phyloP scores from a whole-genome alignment of 1,140 invertebrate genomes.

The Megalopta genalis region DNA sequence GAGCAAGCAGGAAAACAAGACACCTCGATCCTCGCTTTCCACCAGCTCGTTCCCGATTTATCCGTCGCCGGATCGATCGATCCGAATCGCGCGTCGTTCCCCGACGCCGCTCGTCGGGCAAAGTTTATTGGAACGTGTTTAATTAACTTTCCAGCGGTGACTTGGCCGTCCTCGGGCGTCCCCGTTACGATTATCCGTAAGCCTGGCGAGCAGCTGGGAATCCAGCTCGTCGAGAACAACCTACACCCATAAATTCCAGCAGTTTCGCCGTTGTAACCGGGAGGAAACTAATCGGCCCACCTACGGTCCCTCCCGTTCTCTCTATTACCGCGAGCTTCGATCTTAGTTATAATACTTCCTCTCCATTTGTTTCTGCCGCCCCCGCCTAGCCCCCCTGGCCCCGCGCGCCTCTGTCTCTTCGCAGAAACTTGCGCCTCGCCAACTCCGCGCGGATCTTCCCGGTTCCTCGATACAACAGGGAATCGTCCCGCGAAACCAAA shows the following conservation, averaged over 20 bases:
- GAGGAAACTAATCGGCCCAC: conserved; percentile 23
- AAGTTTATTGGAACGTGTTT: conserved; percentile 69
- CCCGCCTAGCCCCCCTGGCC: too few species aligned
- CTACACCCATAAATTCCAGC: conserved; percentile 17
- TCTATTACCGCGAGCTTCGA: conserved; percentile 8
- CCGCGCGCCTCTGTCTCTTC: too few species aligned
- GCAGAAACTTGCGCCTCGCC: background rate
- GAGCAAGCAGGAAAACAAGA: too few species aligned
- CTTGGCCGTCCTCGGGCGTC: conserved; percentile 22
- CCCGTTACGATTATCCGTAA: conserved; percentile 49
- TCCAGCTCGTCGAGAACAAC: conserved; percentile 15
- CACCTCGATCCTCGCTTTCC: too few species aligned
- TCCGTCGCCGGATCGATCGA: background rate
- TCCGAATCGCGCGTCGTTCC: conserved; percentile 23
- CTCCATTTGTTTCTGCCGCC: background rate
- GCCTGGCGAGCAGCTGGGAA: conserved; percentile 37
- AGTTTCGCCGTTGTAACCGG: conserved; percentile 4
- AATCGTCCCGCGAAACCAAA: background rate
- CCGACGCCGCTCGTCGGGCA: conserved; percentile 1
- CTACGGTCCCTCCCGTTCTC: conserved; percentile 1
- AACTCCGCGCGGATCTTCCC: background rate
- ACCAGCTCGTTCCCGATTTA: background rate
- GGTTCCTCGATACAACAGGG: background rate
- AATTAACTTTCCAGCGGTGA: conserved; percentile 64
- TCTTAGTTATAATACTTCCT: background rate